Evolutionary conservation across 2,113 vertebrate species (phyloP).

Genomic region (Pygoscelis adeliae): DNA sequence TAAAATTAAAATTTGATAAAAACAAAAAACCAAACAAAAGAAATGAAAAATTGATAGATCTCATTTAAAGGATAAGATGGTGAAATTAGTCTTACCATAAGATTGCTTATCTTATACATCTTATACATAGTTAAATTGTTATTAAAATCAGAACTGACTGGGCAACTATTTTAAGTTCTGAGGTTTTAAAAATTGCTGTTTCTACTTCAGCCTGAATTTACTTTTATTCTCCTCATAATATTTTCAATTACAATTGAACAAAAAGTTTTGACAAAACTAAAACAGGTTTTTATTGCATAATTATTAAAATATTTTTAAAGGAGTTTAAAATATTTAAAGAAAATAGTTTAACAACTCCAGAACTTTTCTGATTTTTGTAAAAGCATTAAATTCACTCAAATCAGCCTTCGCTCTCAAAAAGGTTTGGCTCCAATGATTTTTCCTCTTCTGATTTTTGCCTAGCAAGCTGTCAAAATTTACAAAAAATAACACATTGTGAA

Average conservation of each 20-base stretch:
- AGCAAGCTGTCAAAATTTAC: neutral
- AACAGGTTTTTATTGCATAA: neutral
- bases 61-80: neutral
- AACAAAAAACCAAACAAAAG: neutral
- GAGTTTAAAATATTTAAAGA: neutral
- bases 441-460: neutral
- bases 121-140: neutral
- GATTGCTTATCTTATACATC: neutral
- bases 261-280: neutral
- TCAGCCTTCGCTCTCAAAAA: neutral
- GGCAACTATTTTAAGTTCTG: neutral
- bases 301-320: neutral
- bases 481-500: neutral
- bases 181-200: neutral
- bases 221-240: neutral
- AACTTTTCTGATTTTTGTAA: neutral
- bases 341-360: neutral
- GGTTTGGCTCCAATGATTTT: rapidly evolving
- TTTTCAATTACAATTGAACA: neutral
- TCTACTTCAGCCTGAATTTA: neutral
- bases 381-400: neutral
- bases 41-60: neutral
- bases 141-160: neutral
- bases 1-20: neutral
- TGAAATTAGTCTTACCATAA: neutral